phyloP scores from a whole-genome alignment of 1,140 invertebrate species.

The Danaus plexippus region DNA sequence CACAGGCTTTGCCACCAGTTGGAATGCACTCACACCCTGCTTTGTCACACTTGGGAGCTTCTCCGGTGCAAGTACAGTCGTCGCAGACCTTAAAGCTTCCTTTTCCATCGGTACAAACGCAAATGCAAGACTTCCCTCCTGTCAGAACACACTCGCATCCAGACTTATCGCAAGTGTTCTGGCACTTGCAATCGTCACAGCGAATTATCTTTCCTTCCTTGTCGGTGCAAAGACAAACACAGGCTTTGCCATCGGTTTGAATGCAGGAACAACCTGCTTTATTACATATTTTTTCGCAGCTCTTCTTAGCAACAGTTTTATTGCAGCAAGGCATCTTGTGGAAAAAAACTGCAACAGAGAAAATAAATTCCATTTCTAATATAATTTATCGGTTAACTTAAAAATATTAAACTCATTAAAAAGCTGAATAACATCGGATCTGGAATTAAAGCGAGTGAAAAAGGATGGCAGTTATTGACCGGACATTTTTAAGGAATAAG shows the following conservation, averaged over 20 bases:
- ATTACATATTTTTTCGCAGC: conserved; percentile 22
- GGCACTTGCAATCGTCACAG: conserved; percentile 23
- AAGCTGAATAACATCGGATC: too few species aligned
- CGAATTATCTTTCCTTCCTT: conserved; percentile 21
- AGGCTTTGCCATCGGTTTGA: conserved; percentile 25
- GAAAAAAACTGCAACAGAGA: neutral
- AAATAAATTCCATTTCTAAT: conserved; percentile 1
- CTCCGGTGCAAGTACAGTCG: too few species aligned
- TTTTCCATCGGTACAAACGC: conserved; percentile 25
- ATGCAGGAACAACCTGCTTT: conserved; percentile 33
- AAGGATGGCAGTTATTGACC: too few species aligned
- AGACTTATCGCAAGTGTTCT: conserved; percentile 8
- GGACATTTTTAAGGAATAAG: too few species aligned
- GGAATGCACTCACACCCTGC: too few species aligned
- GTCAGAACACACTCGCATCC: conserved; percentile 29
- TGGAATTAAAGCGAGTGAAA: too few species aligned
- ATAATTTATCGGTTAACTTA: neutral
- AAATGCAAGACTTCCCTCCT: conserved; percentile 26
- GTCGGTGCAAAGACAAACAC: conserved; percentile 14
- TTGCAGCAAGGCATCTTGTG: conserved; percentile 37
- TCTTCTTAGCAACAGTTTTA: conserved; percentile 21
- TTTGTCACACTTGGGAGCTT: too few species aligned
- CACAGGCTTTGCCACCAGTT: too few species aligned
- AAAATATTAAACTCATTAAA: too few species aligned
- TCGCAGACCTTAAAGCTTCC: conserved; percentile 19